Percentiles rank a stretch among this genome's conserved stretches.
Conservation (phyloP, 1,140 invertebrate species). For the Littorina saxatilis region DNA sequence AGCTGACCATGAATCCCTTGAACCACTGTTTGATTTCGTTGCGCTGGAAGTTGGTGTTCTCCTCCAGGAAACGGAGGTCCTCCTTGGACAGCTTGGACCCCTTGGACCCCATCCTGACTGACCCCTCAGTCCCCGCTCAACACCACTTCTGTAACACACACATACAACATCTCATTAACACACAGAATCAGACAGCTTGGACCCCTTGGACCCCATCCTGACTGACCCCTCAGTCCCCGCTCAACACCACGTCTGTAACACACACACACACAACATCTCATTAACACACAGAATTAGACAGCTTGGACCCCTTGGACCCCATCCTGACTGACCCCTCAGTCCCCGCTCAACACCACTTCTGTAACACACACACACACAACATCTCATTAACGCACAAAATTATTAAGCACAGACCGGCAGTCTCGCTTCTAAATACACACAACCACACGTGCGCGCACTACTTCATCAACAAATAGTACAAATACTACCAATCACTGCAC, state of each 20-base stretch:
- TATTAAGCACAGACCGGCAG: neutral
- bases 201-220: constrained; percentile 67
- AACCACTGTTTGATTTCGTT: constrained; percentile 76
- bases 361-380: too few species aligned
- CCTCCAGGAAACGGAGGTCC: constrained; percentile 73
- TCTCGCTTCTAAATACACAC: neutral
- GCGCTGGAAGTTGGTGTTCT: constrained; percentile 75
- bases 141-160: neutral
- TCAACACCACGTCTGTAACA: neutral
- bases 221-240: neutral
- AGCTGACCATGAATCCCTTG: constrained; percentile 75
- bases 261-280: too few species aligned
- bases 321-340: constrained; percentile 45
- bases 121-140: neutral
- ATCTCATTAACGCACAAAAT: neutral
- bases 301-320: constrained; percentile 66
- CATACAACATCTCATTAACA: neutral
- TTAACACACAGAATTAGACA: constrained; percentile 52
- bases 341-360: too few species aligned
- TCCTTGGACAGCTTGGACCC: constrained; percentile 70
- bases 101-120: constrained; percentile 64
- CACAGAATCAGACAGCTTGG: constrained; percentile 41
- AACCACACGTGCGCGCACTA: neutral
- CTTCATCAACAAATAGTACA: too few species aligned
- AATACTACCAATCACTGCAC: neutral